Percentiles rank a stretch among this genome's conserved stretches.
Conservation (phyloP, 2,888 invertebrate genomes). For the Aphidius colemani region DNA sequence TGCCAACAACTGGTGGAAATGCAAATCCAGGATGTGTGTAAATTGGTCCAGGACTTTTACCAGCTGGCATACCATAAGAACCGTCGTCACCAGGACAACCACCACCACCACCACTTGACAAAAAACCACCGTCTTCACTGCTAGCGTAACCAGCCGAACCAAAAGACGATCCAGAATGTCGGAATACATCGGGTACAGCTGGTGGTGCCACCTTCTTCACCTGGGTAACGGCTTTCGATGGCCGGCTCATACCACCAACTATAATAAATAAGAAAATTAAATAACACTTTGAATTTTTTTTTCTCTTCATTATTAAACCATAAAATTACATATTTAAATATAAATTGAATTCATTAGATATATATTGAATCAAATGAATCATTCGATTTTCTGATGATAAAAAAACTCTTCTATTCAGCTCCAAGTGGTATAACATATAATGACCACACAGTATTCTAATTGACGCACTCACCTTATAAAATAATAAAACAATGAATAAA, state of each 20-base stretch:
- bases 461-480: no score
- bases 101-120: constrained; percentile 53
- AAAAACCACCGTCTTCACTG: constrained; percentile 74
- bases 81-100: constrained; percentile 50
- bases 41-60: constrained; percentile 70
- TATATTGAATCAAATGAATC: no score
- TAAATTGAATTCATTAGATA: neutral
- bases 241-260: constrained; percentile 91
- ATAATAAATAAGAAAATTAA: constrained; percentile 59
- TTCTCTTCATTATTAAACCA: constrained; percentile 1
- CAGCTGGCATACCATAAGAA: constrained; percentile 65
- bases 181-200: constrained; percentile 80
- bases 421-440: no score
- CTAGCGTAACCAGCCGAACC: constrained; percentile 79
- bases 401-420: no score
- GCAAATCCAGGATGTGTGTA: constrained; percentile 73
- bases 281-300: neutral
- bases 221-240: constrained; percentile 80
- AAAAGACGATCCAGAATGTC: constrained; percentile 81
- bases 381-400: no score
- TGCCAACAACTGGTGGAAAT: constrained; percentile 68
- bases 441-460: no score
- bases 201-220: constrained; percentile 91
- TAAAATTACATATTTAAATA: constrained; percentile 12
- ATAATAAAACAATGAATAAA: no score